Evolutionary conservation across 2,797 vertebrate genomes (phyloP).

Genomic region (Melanotaenia maccullochi): DNA sequence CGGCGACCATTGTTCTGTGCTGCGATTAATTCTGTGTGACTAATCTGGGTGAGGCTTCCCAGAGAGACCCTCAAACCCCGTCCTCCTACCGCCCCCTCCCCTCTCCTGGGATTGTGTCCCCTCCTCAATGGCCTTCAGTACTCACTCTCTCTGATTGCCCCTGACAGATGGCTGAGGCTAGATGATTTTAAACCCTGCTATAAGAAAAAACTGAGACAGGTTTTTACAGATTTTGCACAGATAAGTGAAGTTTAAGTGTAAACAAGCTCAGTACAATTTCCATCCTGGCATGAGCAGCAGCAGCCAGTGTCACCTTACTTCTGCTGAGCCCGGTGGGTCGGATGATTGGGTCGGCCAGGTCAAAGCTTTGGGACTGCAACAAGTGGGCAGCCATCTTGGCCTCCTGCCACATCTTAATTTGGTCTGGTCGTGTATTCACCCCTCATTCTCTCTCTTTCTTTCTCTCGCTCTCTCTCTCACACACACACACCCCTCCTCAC

Average conservation of each 20-base stretch:
- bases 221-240: slow-evolving; percentile 17
- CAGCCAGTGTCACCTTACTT: slow-evolving; percentile 58
- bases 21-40: slow-evolving; percentile 98
- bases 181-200: slow-evolving; percentile 62
- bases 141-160: slow-evolving; percentile 70
- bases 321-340: slow-evolving; percentile 34
- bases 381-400: slow-evolving; percentile 80
- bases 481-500: slow-evolving; percentile 63
- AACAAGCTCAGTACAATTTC: slow-evolving; percentile 25
- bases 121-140: slow-evolving; percentile 62
- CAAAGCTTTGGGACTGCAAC: slow-evolving; percentile 59
- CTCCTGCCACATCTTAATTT: slow-evolving; percentile 85
- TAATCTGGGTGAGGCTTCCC: slow-evolving; percentile 98
- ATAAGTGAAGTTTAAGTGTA: slow-evolving; percentile 28
- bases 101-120: slow-evolving; percentile 77
- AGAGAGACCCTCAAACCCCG: slow-evolving; percentile 87
- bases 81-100: slow-evolving; percentile 66
- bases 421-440: slow-evolving; percentile 82
- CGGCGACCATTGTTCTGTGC: slow-evolving; percentile 90
- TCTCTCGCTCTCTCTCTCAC: slow-evolving; percentile 54
- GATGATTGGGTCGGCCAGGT: slow-evolving; percentile 36
- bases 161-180: slow-evolving; percentile 80
- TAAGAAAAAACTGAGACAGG: slow-evolving; percentile 31
- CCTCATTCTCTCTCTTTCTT: slow-evolving; percentile 53
- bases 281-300: slow-evolving; percentile 35